phyloP scores from a whole-genome alignment of 2,113 vertebrate genomes.

The Gambusia holbrooki region DNA sequence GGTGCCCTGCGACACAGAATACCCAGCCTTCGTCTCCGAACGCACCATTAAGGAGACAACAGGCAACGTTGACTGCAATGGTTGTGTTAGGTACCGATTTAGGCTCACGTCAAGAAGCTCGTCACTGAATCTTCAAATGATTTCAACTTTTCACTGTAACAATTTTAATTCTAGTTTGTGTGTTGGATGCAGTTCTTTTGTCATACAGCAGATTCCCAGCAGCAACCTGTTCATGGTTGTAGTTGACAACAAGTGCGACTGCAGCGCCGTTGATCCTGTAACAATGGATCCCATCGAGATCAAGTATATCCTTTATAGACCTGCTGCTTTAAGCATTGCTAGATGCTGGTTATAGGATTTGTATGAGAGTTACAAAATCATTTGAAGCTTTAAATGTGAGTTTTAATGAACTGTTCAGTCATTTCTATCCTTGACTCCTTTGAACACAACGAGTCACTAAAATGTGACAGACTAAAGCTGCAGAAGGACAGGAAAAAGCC shows the following conservation, averaged over 20 bases:
- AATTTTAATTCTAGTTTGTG: not conserved
- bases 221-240: slow-evolving; percentile 99
- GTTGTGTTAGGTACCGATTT: slow-evolving; percentile 88
- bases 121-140: slow-evolving; percentile 9
- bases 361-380: fast-evolving
- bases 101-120: not conserved
- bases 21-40: slow-evolving; percentile 96
- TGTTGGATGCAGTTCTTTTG: slow-evolving; percentile 88
- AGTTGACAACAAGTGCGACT: slow-evolving; percentile 95
- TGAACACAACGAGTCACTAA: slow-evolving; percentile 98
- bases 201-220: slow-evolving; percentile 99
- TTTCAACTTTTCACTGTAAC: not conserved
- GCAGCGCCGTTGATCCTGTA: slow-evolving; percentile 86
- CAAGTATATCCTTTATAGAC: slow-evolving; percentile 93
- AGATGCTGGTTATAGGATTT: not conserved
- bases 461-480: slow-evolving; percentile 95
- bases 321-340: not conserved
- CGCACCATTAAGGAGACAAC: slow-evolving; percentile 98
- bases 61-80: slow-evolving; percentile 91
- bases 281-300: slow-evolving; percentile 98
- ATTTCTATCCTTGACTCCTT: slow-evolving; percentile 84
- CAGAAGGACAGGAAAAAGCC: slow-evolving; percentile 98
- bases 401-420: not conserved
- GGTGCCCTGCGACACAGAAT: slow-evolving; percentile 97
- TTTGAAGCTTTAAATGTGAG: not conserved